Conservation (phyloP, 2,113 vertebrate genomes). For the Sceloporus tristichus region DNA sequence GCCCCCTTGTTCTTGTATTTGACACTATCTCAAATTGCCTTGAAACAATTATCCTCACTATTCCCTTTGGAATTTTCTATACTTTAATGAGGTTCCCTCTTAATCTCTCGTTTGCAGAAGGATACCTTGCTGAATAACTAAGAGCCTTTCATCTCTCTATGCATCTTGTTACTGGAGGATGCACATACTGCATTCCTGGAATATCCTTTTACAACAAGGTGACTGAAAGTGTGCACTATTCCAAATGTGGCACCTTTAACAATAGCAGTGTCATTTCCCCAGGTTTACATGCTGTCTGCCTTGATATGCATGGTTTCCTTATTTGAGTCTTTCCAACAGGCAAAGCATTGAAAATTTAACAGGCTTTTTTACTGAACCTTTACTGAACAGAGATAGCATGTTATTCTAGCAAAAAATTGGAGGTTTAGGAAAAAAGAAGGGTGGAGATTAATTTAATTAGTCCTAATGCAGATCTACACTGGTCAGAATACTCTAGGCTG, state of each 20-base stretch:
- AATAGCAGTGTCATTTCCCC: conserved; percentile 25
- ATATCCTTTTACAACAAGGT: conserved; percentile 47
- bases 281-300: conserved; percentile 33
- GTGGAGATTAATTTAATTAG: not conserved
- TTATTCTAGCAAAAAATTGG: not conserved
- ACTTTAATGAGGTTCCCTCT: conserved; percentile 57
- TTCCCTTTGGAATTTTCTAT: conserved; percentile 49
- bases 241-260: conserved; percentile 33
- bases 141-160: conserved; percentile 38
- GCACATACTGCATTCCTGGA: conserved; percentile 24
- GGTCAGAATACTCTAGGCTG: too few relatives aligned
- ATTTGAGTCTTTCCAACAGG: not conserved
- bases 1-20: conserved; percentile 62
- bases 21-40: conserved; percentile 65
- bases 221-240: conserved; percentile 47
- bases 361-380: not conserved
- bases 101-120: conserved; percentile 70
- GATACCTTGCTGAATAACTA: conserved; percentile 62
- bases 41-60: conserved; percentile 69
- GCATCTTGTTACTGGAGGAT: conserved; percentile 44
- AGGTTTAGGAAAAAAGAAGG: not conserved
- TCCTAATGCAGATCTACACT: not conserved
- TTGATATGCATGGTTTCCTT: conserved; percentile 23
- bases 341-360: not conserved
- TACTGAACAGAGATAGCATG: not conserved